Conservation (phyloP, 2,797 vertebrate genomes). For the Antennarius maculatus region DNA sequence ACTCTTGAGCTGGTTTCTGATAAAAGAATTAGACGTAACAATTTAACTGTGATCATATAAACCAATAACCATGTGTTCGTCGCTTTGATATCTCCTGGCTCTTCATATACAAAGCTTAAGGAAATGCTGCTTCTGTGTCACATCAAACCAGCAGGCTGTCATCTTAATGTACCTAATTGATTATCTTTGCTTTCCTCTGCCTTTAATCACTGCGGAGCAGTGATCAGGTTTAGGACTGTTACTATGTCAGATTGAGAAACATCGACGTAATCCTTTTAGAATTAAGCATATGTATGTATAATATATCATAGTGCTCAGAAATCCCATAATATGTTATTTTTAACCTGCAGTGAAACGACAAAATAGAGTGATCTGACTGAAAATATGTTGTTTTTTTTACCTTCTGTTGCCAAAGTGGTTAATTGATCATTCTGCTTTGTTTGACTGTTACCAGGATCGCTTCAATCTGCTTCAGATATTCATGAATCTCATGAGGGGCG, state of each 20-base stretch:
- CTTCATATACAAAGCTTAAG: constrained; percentile 36
- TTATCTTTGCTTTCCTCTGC: constrained; percentile 27
- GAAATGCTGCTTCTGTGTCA: constrained; percentile 43
- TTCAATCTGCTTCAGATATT: too few relatives aligned
- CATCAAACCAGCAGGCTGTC: constrained; percentile 41
- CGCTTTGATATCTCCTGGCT: constrained; percentile 37
- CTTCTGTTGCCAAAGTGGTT: too few relatives aligned
- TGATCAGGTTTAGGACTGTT: constrained; percentile 21
- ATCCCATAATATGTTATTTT: constrained; percentile 21
- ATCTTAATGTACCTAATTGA: constrained; percentile 43
- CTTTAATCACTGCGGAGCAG: constrained; percentile 14
- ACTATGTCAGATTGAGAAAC: constrained; percentile 15
- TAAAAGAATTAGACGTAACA: too few relatives aligned
- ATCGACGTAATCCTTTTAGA: constrained; percentile 31
- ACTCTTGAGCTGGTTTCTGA: neutral
- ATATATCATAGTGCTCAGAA: constrained; percentile 3
- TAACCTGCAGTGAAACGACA: constrained; percentile 30
- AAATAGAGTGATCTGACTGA: constrained; percentile 39
- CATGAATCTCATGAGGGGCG: too few relatives aligned
- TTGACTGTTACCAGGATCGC: too few relatives aligned
- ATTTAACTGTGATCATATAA: neutral
- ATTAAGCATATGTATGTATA: neutral
- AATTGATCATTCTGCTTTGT: too few relatives aligned
- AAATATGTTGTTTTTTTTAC: constrained; percentile 27
- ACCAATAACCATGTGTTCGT: constrained; percentile 6